These are phyloP conservation scores for Lydus trimaculatus DNA, from an alignment of 2,888 invertebrate genomes.

Conservation along the genomic window DNA sequence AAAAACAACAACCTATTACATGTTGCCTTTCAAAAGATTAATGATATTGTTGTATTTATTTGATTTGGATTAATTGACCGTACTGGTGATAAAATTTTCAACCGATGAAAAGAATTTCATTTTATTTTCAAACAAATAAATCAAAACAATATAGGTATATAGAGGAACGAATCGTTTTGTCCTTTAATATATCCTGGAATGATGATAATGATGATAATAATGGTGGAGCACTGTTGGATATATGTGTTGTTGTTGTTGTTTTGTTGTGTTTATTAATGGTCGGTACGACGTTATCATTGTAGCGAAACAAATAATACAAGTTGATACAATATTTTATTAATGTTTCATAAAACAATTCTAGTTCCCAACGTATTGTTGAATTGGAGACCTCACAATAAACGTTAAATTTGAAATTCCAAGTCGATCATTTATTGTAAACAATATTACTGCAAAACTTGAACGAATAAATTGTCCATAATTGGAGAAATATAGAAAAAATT, in stretches of 20 bases:
- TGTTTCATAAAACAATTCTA: constrained; percentile 1
- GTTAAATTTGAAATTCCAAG: background rate
- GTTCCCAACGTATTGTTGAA: constrained; percentile 5
- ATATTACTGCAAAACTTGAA: too few relatives aligned
- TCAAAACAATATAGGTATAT: background rate
- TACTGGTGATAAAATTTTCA: background rate
- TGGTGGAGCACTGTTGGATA: background rate
- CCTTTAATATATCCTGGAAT: background rate
- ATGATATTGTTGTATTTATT: background rate
- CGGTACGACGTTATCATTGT: constrained; percentile 8
- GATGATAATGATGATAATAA: background rate
- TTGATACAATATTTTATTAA: constrained; percentile 10
- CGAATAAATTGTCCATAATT: too few relatives aligned
- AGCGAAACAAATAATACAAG: constrained; percentile 11
- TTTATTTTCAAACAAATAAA: background rate
- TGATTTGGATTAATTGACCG: background rate
- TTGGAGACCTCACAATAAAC: constrained; percentile 1
- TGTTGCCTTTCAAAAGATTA: background rate
- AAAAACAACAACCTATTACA: background rate
- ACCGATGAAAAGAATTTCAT: background rate
- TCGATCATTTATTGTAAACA: background rate
- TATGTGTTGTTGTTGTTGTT: background rate
- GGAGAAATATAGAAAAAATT: too few relatives aligned
- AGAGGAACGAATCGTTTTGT: background rate
- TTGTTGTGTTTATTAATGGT: background rate